Conservation (phyloP, 1,140 invertebrate genomes). For the Neodiprion lecontei region DNA sequence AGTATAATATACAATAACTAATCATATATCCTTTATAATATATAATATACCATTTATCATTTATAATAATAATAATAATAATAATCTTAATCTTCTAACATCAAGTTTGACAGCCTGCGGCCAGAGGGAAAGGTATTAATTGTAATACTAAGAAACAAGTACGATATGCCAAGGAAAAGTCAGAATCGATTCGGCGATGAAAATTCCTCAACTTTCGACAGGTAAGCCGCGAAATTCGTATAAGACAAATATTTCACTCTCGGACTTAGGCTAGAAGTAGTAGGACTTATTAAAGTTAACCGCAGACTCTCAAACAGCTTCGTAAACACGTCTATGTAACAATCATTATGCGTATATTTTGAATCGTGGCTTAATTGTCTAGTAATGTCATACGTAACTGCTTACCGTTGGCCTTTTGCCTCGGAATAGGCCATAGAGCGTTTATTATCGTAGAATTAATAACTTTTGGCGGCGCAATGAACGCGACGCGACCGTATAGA, state of each 20-base stretch:
- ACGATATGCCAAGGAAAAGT: no score
- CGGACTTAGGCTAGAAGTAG: no score
- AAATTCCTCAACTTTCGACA: no score
- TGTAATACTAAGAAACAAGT: no score
- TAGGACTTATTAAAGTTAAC: background rate
- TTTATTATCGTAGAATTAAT: background rate
- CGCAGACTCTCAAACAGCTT: background rate
- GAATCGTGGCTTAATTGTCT: constrained; percentile 1
- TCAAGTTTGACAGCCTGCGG: background rate
- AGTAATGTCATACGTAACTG: constrained; percentile 17
- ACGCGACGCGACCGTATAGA: background rate
- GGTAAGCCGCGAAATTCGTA: no score
- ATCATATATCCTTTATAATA: background rate
- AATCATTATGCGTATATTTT: background rate
- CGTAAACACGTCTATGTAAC: background rate
- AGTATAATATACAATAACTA: background rate
- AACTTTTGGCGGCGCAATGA: background rate
- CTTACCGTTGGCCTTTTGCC: background rate
- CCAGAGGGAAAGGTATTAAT: no score
- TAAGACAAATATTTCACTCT: no score
- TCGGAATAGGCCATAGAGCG: background rate
- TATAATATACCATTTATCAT: background rate
- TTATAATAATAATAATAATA: background rate
- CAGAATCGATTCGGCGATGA: no score
- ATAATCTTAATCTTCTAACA: background rate